Percentiles rank a stretch among this genome's conserved stretches.
phyloP scores from a whole-genome alignment of 2,888 invertebrate species.

The Trissoscelio sp. region DNA sequence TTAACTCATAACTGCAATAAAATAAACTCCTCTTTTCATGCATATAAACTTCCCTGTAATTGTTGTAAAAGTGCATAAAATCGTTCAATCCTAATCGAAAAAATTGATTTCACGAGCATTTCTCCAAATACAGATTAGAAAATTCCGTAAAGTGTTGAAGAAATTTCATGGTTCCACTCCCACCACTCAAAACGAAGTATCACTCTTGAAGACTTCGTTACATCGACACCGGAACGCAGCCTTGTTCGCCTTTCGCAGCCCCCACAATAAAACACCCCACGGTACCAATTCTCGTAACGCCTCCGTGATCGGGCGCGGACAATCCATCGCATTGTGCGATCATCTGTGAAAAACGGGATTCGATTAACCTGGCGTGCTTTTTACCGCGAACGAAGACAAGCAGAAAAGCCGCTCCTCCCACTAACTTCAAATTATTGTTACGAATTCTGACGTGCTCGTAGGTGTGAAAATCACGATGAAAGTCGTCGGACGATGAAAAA shows the following conservation, averaged over 20 bases:
- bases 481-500: constrained; percentile 39
- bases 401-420: constrained; percentile 72
- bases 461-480: constrained; percentile 68
- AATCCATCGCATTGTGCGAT: constrained; percentile 78
- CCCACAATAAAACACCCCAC: constrained; percentile 82
- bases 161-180: constrained; percentile 40
- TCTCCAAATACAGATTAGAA: constrained; percentile 21
- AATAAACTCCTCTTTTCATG: neutral
- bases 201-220: constrained; percentile 51
- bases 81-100: neutral
- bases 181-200: constrained; percentile 32
- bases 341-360: constrained; percentile 78
- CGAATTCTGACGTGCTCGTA: constrained; percentile 68
- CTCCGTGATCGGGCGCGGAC: constrained; percentile 72
- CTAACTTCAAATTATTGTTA: constrained; percentile 67
- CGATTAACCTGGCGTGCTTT: constrained; percentile 82
- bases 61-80: neutral
- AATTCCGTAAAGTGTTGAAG: constrained; percentile 9
- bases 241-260: constrained; percentile 72
- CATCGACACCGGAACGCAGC: constrained; percentile 33
- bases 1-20: neutral
- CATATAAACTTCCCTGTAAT: neutral
- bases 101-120: constrained; percentile 59
- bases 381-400: constrained; percentile 66
- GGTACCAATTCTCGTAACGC: constrained; percentile 67